Evolutionary conservation across 1,140 invertebrate species (phyloP), one percentile per base, ranked within the genome.

Genomic region (Lepidostoma basale): DNA sequence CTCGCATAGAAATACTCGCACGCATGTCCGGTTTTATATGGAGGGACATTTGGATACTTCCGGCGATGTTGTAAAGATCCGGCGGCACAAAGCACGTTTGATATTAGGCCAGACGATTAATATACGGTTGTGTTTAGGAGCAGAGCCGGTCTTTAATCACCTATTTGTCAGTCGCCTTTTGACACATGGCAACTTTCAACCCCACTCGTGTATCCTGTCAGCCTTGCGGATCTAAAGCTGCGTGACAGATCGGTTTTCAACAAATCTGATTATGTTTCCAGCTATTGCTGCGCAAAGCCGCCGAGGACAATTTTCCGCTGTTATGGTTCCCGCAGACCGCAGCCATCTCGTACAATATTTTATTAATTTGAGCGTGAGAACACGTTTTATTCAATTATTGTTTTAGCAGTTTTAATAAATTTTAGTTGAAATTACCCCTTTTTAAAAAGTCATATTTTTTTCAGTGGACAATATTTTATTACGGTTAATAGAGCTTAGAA

Each of bases 111-210:
- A 54, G 33, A 49, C 36, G 22, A 42, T 56, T 64, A 59, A 69
- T 59, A 65, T 44, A 64, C 67, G 25, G 14, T 6, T 22, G 36
- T 36, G 26, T 47, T 52, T 58, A 45, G 58, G 25, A 33, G n/a
- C 47, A 14, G 44, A 45, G 52, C 25, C 28, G 64, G 58, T 67
- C 63, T 70, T 70, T 70, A 70, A 70, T 70, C 69, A 67, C 59
- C 69, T 63, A 70, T 70, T 67, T 70, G 69, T 67, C 69, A 67
- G 59, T 20, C 47, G 63, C 58, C 59, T 67, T 67, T 54, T 56
- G 63, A 67, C 45, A 67, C 63, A 62, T 58, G 56, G 44, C 63
- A 62, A 67, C 42, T 56, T 25, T 14, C 47, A 33, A 22, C 44
- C 62, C 59, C 14, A 44, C 40, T 45, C 42, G 22, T 62, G 39